Conservation (phyloP, 2,113 vertebrate species). For the Sinocyclocheilus rhinocerous region DNA sequence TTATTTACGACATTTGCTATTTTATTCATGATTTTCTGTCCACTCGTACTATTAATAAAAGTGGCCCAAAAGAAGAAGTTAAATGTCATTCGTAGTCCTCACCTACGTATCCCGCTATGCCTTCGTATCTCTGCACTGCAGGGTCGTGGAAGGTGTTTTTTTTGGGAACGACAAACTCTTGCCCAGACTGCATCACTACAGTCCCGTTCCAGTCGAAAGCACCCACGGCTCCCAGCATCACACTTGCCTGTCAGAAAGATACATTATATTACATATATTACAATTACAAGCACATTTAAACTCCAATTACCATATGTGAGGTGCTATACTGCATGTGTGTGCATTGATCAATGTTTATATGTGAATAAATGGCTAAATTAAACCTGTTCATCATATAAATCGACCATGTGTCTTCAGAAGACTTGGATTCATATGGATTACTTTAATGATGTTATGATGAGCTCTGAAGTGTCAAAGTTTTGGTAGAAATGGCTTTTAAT, state of each 20-base stretch:
- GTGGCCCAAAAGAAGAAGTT: not conserved
- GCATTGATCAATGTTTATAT: not conserved
- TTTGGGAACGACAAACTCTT: conserved; percentile 68
- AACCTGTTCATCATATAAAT: not conserved
- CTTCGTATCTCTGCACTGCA: conserved; percentile 78
- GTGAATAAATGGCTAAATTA: too few species aligned
- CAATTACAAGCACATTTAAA: not conserved
- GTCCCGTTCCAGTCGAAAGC: conserved; percentile 98
- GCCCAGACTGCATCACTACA: conserved; percentile 84
- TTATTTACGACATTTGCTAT: not conserved
- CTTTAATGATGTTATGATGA: not conserved
- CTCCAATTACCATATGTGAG: not conserved
- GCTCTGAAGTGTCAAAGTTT: not conserved
- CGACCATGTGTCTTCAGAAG: not conserved
- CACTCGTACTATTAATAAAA: not conserved
- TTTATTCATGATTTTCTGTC: not conserved
- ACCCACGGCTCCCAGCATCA: conserved; percentile 95
- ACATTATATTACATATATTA: too few species aligned
- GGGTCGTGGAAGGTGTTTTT: conserved; percentile 81
- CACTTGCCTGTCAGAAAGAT: conserved; percentile 76
- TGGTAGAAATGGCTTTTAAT: not conserved
- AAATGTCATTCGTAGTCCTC: too few species aligned
- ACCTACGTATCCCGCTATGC: conserved; percentile 93
- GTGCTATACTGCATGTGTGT: not conserved
- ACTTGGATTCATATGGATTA: not conserved